Conservation (phyloP, 1,140 invertebrate genomes). For the Helicorthomorpha holstii region DNA sequence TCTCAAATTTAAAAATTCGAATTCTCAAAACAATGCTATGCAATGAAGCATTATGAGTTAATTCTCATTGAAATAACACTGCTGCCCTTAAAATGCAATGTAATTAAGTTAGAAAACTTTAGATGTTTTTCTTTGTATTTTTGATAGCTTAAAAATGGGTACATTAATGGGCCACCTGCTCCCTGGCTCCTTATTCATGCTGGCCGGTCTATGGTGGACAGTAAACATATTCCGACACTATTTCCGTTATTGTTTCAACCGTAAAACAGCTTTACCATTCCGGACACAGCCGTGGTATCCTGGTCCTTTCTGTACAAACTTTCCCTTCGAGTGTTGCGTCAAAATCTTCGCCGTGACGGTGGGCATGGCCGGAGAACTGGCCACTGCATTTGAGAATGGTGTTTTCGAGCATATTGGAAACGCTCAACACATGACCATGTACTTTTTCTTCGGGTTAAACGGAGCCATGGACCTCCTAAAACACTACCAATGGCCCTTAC, state of each 20-base stretch:
- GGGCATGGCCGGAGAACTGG: conserved; percentile 25
- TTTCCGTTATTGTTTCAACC: conserved; percentile 17
- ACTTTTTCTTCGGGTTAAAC: conserved; percentile 31
- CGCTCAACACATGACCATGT: conserved; percentile 37
- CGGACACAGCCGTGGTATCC: conserved; percentile 21
- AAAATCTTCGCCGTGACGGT: conserved; percentile 23
- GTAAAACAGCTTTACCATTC: conserved; percentile 16
- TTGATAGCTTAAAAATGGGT: no score
- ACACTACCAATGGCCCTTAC: conserved; percentile 22
- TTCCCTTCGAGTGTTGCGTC: conserved; percentile 24
- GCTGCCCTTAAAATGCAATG: no score
- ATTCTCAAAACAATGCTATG: no score
- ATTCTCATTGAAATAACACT: no score
- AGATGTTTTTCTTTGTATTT: no score
- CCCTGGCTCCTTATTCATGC: conserved; percentile 32
- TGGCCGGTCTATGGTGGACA: conserved; percentile 30
- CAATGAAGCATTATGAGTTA: no score
- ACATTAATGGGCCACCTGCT: conserved; percentile 29
- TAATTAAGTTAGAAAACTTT: no score
- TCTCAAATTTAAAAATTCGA: no score
- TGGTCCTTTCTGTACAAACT: conserved; percentile 19
- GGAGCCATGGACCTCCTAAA: conserved; percentile 27
- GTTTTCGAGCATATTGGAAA: conserved; percentile 26
- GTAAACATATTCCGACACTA: conserved; percentile 23
- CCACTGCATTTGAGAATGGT: conserved; percentile 25